Evolutionary conservation across 2,888 invertebrate species (phyloP).

Genomic region (Anodontia alba): DNA sequence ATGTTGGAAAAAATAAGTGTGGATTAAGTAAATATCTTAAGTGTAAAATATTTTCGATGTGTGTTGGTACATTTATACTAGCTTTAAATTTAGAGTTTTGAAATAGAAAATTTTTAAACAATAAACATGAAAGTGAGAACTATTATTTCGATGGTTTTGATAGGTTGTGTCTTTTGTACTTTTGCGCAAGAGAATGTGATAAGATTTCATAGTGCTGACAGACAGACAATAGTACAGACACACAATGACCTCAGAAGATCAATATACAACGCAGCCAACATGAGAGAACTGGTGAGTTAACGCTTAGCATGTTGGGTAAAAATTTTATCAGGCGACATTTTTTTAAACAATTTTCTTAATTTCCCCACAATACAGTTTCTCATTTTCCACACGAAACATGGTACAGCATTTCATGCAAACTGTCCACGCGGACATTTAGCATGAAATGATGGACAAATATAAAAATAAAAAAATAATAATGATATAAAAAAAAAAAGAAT

Average conservation of each 20-base stretch:
- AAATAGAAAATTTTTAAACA: neutral
- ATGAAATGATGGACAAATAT: too few relatives aligned
- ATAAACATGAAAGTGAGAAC: neutral
- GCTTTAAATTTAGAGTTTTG: neutral
- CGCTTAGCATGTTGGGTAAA: too few relatives aligned
- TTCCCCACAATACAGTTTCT: too few relatives aligned
- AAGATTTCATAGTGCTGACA: conserved; percentile 38
- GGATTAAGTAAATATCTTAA: neutral
- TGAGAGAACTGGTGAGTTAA: conserved; percentile 56
- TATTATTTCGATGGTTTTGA: neutral
- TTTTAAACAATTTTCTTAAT: too few relatives aligned
- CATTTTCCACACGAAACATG: too few relatives aligned
- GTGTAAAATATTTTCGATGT: neutral
- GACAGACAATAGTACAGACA: conserved; percentile 41
- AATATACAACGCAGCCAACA: conserved; percentile 59
- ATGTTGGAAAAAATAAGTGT: too few relatives aligned
- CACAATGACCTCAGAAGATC: conserved; percentile 58
- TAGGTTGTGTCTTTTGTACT: neutral
- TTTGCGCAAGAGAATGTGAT: conserved; percentile 43
- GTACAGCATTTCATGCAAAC: too few relatives aligned
- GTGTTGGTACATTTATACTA: neutral
- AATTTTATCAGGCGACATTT: too few relatives aligned
- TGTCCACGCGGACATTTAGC: too few relatives aligned
- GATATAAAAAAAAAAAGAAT: too few relatives aligned
- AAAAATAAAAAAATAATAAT: too few relatives aligned